Conservation (phyloP, 2,888 invertebrate species). For the Lasius fuliginosus region DNA sequence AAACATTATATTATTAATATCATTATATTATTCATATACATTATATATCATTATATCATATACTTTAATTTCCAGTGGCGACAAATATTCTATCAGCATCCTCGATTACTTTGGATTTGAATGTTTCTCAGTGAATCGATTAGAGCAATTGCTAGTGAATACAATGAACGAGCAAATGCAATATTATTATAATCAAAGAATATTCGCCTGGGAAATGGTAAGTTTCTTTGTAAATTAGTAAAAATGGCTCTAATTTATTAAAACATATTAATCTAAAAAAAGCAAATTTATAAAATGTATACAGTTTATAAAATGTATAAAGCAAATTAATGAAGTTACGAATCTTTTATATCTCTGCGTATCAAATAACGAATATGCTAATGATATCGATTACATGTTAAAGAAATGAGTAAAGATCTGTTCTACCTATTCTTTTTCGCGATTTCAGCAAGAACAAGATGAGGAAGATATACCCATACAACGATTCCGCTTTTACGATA, state of each 20-base stretch:
- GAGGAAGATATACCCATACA: slow-evolving; percentile 93
- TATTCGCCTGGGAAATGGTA: slow-evolving; percentile 96
- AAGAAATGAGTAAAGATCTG: neutral
- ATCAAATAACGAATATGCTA: neutral
- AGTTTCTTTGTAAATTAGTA: slow-evolving; percentile 77
- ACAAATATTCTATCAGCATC: slow-evolving; percentile 93
- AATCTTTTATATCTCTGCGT: neutral
- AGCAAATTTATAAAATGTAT: slow-evolving; percentile 17
- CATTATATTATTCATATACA: neutral
- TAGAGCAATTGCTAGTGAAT: slow-evolving; percentile 96
- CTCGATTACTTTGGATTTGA: slow-evolving; percentile 97
- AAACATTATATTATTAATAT: too few species aligned
- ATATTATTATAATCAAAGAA: slow-evolving; percentile 96
- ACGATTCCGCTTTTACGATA: slow-evolving; percentile 94
- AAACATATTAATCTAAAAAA: neutral
- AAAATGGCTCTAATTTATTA: neutral
- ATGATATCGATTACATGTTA: neutral
- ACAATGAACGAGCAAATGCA: slow-evolving; percentile 97
- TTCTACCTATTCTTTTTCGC: neutral
- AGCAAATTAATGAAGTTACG: neutral
- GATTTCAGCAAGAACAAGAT: slow-evolving; percentile 88
- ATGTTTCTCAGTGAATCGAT: slow-evolving; percentile 94
- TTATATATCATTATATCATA: neutral
- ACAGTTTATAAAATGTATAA: slow-evolving; percentile 4
- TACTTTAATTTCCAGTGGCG: slow-evolving; percentile 90